A percentile compares a stretch with the other conserved stretches of the same genome.
Evolutionary conservation across 2,888 invertebrate species (phyloP).

Genomic region (Tetanocera ferruginea): DNA sequence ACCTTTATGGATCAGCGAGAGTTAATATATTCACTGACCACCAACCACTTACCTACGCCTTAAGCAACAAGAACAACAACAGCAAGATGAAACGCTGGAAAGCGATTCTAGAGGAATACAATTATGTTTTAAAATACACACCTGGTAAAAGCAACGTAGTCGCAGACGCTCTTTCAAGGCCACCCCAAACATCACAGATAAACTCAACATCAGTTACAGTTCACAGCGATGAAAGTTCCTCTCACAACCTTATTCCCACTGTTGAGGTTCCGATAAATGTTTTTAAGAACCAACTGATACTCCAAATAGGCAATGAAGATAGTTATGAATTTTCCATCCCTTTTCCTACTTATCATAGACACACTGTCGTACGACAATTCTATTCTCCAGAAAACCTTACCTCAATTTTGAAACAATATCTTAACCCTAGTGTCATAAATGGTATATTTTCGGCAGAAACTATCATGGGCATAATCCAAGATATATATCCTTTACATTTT

Average conservation of each 20-base stretch:
- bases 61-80: too few relatives aligned
- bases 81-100: neutral
- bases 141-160: neutral
- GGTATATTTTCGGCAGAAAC: too few relatives aligned
- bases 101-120: slow-evolving; percentile 1
- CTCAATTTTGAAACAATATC: too few relatives aligned
- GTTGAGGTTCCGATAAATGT: neutral
- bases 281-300: too few relatives aligned
- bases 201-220: neutral
- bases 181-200: neutral
- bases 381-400: too few relatives aligned
- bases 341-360: neutral
- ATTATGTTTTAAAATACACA: neutral
- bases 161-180: neutral
- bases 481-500: neutral
- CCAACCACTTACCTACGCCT: too few relatives aligned
- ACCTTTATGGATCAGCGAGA: too few relatives aligned
- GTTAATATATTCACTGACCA: too few relatives aligned
- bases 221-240: neutral
- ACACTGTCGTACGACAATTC: neutral
- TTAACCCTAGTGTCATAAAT: too few relatives aligned
- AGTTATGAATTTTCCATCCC: neutral
- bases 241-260: neutral
- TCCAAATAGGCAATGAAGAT: too few relatives aligned
- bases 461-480: neutral